Evolutionary conservation across 2,888 invertebrate genomes (phyloP).

Genomic region (Phalera bucephala): DNA sequence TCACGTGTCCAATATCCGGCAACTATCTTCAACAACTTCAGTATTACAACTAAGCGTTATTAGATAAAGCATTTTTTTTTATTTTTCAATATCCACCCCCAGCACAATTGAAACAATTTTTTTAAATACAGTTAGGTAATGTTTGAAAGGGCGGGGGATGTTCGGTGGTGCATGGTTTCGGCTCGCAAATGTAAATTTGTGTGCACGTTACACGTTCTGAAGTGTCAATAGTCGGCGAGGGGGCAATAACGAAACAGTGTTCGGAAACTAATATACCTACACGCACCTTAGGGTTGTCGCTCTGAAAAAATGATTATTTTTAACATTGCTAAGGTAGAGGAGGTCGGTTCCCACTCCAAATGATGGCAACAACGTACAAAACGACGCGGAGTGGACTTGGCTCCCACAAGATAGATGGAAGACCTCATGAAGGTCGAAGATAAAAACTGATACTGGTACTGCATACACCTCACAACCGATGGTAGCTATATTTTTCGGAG

Average conservation of each 20-base stretch:
- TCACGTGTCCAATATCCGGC: not conserved
- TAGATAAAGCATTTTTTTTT: too few relatives aligned
- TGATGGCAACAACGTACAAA: too few relatives aligned
- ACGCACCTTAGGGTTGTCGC: conserved; percentile 21
- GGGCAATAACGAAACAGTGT: conserved; percentile 35
- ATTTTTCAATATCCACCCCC: not conserved
- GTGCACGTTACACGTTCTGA: conserved; percentile 24
- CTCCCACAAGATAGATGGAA: too few relatives aligned
- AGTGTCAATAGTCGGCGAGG: conserved; percentile 39
- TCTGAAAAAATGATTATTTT: not conserved
- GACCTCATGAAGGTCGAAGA: too few relatives aligned
- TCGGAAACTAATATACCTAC: conserved; percentile 28
- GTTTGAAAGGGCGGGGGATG: not conserved
- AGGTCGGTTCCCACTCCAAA: too few relatives aligned
- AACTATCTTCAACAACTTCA: conserved; percentile 1
- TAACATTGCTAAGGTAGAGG: too few relatives aligned
- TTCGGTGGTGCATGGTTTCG: not conserved
- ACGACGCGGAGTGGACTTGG: too few relatives aligned
- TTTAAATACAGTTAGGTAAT: not conserved
- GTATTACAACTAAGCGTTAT: not conserved
- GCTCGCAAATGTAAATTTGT: conserved; percentile 1
- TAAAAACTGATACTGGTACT: too few relatives aligned
- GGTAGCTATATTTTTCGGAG: too few relatives aligned
- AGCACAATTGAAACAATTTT: not conserved
- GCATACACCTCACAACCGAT: too few relatives aligned